Evolutionary conservation across 2,797 vertebrate genomes (phyloP), one percentile per base, ranked within the genome.

Genomic region (Fistularia commersonii): DNA sequence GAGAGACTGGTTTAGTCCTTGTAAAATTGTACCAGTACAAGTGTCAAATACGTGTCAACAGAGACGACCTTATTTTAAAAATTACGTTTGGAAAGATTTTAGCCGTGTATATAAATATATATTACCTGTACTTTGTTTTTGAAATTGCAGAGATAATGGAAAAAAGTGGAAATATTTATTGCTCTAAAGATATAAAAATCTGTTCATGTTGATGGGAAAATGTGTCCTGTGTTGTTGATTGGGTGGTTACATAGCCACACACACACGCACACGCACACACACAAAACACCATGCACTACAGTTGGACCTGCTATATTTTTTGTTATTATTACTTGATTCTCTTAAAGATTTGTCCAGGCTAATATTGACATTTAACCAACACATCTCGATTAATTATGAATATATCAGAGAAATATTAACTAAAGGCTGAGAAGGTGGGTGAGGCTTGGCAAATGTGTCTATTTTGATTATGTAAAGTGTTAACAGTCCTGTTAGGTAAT

Each of bases 141-240:
- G 81, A 84, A 84, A 79, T 74, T 74, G 75, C 78, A 87, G 77
- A 86, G 74, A 84, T 57, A 84, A 79, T n/a, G n/a, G 70, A 54
- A 77, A 66, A 84, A 80, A 72, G 80, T 88, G 77, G 74, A 84
- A 82, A 82, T 89, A 88, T 88, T 90, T 88, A 89, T 85, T 88
- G 87, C 82, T 85, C 74, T 83, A 76, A 87, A 80, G 76, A 81
- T 82, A 88, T 79, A 82, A 89, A 87, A 78, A 77, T 80, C 64
- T 85, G 80, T 87, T 87, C 69, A 79, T 86, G 87, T 86, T 74
- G 75, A 86, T 83, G 75, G 64, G 82, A 74, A 61, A 3, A 8
- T 1, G 60, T 55, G 58, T 81, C 61, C 44, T 69, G 44, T 61
- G 74, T 72, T 63, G 50, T 69, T 74, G 38, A 10, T 40, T 40